These are phyloP conservation scores for Tetraodon nigroviridis DNA, from an alignment of 2,113 vertebrate genomes.

Conservation along the genomic window DNA sequence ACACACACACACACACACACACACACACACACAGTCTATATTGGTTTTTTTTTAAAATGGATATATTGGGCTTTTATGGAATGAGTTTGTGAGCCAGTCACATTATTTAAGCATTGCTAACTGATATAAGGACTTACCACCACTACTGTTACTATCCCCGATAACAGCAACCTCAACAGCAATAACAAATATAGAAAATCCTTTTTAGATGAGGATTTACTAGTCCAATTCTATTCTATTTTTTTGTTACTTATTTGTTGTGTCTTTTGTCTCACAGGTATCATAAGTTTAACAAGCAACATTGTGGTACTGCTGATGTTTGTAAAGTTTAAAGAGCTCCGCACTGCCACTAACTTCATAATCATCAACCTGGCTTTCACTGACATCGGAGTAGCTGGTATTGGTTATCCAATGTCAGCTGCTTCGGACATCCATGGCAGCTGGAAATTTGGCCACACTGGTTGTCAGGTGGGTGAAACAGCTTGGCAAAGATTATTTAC, in stretches of 20 bases:
- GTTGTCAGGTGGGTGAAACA: constrained; percentile 85
- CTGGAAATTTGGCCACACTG: constrained; percentile 91
- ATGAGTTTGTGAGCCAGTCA: too few relatives aligned
- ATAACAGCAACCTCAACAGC: too few relatives aligned
- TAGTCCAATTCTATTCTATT: too few relatives aligned
- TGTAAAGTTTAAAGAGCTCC: constrained; percentile 88
- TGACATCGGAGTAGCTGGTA: constrained; percentile 92
- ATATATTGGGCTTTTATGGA: neutral
- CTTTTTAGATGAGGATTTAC: too few relatives aligned
- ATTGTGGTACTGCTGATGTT: constrained; percentile 91
- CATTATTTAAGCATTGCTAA: too few relatives aligned
- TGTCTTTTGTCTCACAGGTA: constrained; percentile 68
- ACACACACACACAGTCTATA: too few relatives aligned
- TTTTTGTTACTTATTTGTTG: neutral
- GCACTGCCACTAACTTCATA: constrained; percentile 90
- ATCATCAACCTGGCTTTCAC: constrained; percentile 96
- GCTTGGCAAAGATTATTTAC: neutral
- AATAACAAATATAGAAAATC: too few relatives aligned
- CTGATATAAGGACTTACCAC: too few relatives aligned
- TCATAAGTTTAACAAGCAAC: constrained; percentile 90
- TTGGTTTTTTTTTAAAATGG: neutral
- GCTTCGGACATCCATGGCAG: constrained; percentile 93
- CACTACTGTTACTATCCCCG: too few relatives aligned
- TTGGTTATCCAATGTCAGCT: constrained; percentile 98
- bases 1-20: too few relatives aligned